Conservation (phyloP, 1,140 invertebrate species). For the Zaprionus capensis region DNA sequence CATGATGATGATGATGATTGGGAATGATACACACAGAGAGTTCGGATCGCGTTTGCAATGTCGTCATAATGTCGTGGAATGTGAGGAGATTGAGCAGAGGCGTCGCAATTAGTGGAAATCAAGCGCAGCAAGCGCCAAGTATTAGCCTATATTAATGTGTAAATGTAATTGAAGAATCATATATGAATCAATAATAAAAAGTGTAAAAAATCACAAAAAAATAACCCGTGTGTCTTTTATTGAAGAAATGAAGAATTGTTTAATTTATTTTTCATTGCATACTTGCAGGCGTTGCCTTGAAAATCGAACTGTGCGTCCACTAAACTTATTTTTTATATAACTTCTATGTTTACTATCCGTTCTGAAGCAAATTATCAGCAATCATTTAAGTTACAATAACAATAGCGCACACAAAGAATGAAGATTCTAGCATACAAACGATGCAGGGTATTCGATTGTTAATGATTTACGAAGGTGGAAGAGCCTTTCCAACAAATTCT, state of each 20-base stretch:
- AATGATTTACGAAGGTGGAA: too few species aligned
- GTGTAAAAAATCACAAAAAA: conserved; percentile 38
- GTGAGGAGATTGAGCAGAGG: conserved; percentile 21
- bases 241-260: neutral
- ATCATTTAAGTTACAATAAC: too few species aligned
- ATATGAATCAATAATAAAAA: conserved; percentile 77
- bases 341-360: too few species aligned
- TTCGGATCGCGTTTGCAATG: conserved; percentile 8
- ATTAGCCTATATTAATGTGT: conserved; percentile 78
- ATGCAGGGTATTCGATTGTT: too few species aligned
- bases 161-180: conserved; percentile 75
- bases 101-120: conserved; percentile 60
- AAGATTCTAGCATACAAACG: too few species aligned
- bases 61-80: conserved; percentile 8
- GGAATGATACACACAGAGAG: conserved; percentile 14
- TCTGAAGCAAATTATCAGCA: too few species aligned
- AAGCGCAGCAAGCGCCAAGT: conserved; percentile 70
- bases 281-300: neutral
- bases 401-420: too few species aligned
- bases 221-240: neutral
- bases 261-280: neutral
- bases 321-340: too few species aligned
- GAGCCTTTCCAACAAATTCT: too few species aligned
- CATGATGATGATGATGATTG: neutral
- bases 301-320: too few species aligned